These are phyloP conservation scores for Sebastolobus altivelis DNA, from an alignment of 2,797 vertebrate genomes.

Conservation along the genomic window DNA sequence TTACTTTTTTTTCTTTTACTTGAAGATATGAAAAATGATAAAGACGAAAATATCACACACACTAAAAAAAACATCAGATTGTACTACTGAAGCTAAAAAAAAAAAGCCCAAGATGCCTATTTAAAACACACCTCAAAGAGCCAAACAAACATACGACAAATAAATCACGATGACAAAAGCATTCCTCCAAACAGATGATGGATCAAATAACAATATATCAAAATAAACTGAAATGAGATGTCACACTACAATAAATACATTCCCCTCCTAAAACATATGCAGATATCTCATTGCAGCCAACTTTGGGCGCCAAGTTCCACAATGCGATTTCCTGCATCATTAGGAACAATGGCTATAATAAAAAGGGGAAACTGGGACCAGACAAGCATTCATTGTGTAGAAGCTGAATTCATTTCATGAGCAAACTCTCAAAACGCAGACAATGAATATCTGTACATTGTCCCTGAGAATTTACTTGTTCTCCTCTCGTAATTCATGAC, in stretches of 20 bases:
- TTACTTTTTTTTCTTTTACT: constrained; percentile 3
- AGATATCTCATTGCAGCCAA: constrained; percentile 25
- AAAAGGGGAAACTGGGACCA: constrained; percentile 24
- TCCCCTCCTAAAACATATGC: constrained; percentile 16
- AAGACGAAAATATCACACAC: constrained; percentile 21
- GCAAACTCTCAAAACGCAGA: constrained; percentile 32
- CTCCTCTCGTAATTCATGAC: constrained; percentile 31
- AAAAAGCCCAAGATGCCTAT: constrained; percentile 24
- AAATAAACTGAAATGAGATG: constrained; percentile 19
- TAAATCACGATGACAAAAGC: constrained; percentile 23
- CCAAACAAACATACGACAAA: constrained; percentile 28
- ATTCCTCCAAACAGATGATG: constrained; percentile 19
- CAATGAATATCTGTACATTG: constrained; percentile 41
- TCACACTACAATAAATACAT: constrained; percentile 1
- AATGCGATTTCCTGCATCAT: constrained; percentile 39
- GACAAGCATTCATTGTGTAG: constrained; percentile 30
- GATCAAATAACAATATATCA: constrained; percentile 31
- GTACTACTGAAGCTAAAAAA: constrained; percentile 18
- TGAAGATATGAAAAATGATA: constrained; percentile 20
- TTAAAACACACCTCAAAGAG: constrained; percentile 46
- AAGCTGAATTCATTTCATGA: constrained; percentile 45
- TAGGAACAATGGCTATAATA: constrained; percentile 39
- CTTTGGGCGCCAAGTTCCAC: constrained; percentile 9
- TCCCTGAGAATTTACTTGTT: constrained; percentile 22
- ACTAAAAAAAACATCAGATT: neutral